These are phyloP conservation scores for Rhipidura dahli DNA, from an alignment of 2,113 vertebrate genomes.

Conservation along the genomic window DNA sequence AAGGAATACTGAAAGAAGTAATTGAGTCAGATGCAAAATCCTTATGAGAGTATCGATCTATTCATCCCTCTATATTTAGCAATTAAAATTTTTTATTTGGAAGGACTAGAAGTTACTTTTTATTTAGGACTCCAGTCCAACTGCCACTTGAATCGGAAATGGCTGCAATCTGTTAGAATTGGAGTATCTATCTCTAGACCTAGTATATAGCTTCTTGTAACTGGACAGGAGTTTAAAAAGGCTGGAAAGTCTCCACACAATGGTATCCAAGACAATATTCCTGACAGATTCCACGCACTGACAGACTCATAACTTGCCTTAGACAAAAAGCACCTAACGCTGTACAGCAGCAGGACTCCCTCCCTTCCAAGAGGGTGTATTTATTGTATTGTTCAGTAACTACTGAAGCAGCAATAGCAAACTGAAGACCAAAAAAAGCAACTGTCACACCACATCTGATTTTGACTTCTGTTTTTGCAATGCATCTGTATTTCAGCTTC, in stretches of 20 bases:
- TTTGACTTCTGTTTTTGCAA: background rate
- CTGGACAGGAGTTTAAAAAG: background rate
- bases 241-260: background rate
- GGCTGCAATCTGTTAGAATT: background rate
- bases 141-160: background rate
- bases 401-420: background rate
- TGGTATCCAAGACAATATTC: rapidly evolving
- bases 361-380: background rate
- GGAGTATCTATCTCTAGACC: background rate
- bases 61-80: background rate
- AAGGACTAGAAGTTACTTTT: background rate
- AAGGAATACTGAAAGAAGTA: background rate
- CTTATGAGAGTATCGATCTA: background rate
- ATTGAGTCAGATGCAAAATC: background rate
- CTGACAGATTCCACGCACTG: background rate
- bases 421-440: background rate
- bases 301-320: background rate
- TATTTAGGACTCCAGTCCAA: background rate
- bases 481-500: background rate
- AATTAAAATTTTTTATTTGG: background rate
- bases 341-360: background rate
- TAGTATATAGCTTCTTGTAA: background rate
- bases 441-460: background rate
- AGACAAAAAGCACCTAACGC: background rate
- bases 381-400: background rate